Conservation (phyloP, 2,113 vertebrate genomes). For the Telmatochromis sp. region DNA sequence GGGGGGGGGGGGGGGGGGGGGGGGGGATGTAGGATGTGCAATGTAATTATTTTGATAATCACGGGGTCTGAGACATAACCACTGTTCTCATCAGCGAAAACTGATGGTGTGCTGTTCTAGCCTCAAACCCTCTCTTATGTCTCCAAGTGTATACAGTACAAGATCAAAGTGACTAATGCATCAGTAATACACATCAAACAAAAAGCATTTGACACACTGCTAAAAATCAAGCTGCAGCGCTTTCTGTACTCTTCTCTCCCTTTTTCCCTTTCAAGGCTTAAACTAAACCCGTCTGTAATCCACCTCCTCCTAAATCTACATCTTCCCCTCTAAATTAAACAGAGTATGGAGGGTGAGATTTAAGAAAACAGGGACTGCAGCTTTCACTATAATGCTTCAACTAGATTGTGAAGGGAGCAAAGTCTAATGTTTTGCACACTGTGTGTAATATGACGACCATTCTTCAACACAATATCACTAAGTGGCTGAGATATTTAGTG, state of each 20-base stretch:
- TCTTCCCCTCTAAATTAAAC: slow-evolving; percentile 15
- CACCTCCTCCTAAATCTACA: slow-evolving; percentile 11
- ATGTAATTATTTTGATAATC: not conserved
- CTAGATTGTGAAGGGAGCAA: not conserved
- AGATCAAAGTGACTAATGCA: slow-evolving; percentile 9
- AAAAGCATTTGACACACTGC: not conserved
- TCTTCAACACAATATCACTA: slow-evolving; percentile 7
- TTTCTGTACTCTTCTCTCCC: slow-evolving; percentile 9
- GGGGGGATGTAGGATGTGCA: not conserved
- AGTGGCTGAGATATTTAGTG: slow-evolving; percentile 33
- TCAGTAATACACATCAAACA: not conserved
- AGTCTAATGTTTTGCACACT: slow-evolving; percentile 7
- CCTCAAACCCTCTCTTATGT: not conserved
- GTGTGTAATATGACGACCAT: not conserved
- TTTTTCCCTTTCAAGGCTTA: slow-evolving; percentile 21
- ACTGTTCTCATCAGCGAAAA: not conserved
- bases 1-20: too few relatives aligned
- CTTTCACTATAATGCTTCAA: not conserved
- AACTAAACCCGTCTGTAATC: slow-evolving; percentile 40
- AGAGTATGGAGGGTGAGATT: not conserved
- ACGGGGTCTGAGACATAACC: not conserved
- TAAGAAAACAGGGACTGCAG: not conserved
- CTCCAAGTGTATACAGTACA: not conserved
- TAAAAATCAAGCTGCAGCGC: not conserved
- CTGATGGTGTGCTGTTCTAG: not conserved